Conservation (phyloP, 2,797 vertebrate species). For the Amblyraja radiata region DNA sequence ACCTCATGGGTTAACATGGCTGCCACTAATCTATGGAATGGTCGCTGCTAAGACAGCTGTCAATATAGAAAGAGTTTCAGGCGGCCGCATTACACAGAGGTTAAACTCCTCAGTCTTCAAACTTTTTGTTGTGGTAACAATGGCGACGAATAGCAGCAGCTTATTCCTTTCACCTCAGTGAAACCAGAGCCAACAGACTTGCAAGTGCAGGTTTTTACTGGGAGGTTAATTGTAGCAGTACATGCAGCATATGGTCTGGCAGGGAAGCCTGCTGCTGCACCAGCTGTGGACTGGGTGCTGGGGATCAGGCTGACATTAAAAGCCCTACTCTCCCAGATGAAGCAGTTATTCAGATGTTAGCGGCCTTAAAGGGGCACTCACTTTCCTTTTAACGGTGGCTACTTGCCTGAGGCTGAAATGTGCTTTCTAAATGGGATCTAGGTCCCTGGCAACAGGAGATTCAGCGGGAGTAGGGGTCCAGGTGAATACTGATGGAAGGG, state of each 20-base stretch:
- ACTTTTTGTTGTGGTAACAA: constrained; percentile 35
- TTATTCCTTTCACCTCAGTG: constrained; percentile 38
- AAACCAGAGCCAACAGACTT: constrained; percentile 36
- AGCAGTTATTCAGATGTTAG: constrained; percentile 45
- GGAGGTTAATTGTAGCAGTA: constrained; percentile 78
- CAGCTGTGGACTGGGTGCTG: constrained; percentile 83
- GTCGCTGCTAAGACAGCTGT: constrained; percentile 24
- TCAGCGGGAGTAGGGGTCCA: background rate
- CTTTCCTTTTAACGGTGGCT: constrained; percentile 42
- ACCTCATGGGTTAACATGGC: constrained; percentile 10
- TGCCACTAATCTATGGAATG: background rate
- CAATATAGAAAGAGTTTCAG: constrained; percentile 31
- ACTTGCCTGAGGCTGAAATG: constrained; percentile 27
- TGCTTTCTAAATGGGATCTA: constrained; percentile 24
- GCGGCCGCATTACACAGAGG: constrained; percentile 30
- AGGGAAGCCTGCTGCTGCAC: constrained; percentile 81
- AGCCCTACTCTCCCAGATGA: constrained; percentile 48
- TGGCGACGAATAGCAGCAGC: constrained; percentile 25
- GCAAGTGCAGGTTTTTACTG: constrained; percentile 48
- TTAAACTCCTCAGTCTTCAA: constrained; percentile 37
- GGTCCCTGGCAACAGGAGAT: background rate
- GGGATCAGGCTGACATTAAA: constrained; percentile 68
- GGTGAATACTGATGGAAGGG: background rate
- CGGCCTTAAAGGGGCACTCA: constrained; percentile 41
- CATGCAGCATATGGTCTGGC: constrained; percentile 80